Evolutionary conservation across 2,113 vertebrate species (phyloP), one percentile per base, ranked within the genome.

Genomic region (Limanda limanda): DNA sequence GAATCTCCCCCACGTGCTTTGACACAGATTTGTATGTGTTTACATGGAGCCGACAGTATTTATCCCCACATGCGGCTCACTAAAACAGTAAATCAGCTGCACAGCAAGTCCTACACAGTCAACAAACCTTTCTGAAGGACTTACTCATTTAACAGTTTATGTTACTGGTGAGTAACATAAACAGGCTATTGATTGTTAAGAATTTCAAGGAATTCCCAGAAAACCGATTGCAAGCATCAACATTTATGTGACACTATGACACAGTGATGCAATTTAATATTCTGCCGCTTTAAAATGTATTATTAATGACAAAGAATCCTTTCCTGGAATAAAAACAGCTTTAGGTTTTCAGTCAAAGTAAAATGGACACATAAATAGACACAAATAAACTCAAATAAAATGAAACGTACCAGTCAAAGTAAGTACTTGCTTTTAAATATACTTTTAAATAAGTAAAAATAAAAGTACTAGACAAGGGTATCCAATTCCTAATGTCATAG

Each of bases 41-140:
- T 78, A 74, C 23, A 65, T 61, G 60, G 60, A 17, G 40, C 10
- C 5, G 7, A 5, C 18, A 78, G 63, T 81, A 73, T 87, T 84
- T 76, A 74, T 68, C 51, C 14, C 35, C 62, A 27, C 25, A 23
- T 15, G 20, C 0, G 2, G 64, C 6, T 60, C 47, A 21, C 45
- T 68, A 72, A 51, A 85, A 86, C 78, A 82, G 55, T 42, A 42
- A 56, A 55, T 52, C 86, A 88, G 84, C 82, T 88, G 88, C 47
- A 76, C 51, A 81, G 51, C 51, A 54, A 54, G 20, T 11, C 51
- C 6, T 25, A 45, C 42, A 1, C 25, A 21, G 52, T 76, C 76
- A 89, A 81, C 74, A 88, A 60, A 84, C 57, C 61, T 24, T n/a
- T 79, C 25, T 54, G 4, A 66, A 58, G 68, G 45, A 47, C 54